Percentiles rank a stretch among this genome's conserved stretches.
These are phyloP conservation scores for Castor canadensis DNA, from an alignment of 2,113 vertebrate genomes.

Conservation along the genomic window DNA sequence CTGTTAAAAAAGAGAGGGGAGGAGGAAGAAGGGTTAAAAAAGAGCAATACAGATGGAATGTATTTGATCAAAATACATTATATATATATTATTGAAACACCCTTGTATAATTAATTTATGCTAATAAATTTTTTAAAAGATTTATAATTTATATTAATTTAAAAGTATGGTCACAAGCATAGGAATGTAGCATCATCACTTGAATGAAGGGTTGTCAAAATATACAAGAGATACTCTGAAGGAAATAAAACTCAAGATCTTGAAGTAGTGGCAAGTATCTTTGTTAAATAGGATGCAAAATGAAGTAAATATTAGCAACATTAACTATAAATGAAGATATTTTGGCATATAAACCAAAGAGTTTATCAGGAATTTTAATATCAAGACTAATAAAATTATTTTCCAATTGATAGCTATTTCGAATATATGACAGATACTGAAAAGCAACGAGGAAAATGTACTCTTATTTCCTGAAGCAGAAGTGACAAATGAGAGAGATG, in stretches of 20 bases:
- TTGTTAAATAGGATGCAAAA: constrained; percentile 13
- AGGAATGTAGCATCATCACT: background rate
- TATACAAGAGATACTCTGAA: background rate
- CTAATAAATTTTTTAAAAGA: no score
- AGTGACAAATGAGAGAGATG: background rate
- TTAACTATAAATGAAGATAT: constrained; percentile 31
- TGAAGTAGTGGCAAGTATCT: background rate
- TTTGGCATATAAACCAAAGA: background rate
- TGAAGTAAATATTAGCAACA: constrained; percentile 35
- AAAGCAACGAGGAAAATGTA: background rate
- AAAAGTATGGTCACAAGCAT: background rate
- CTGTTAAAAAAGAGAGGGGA: no score
- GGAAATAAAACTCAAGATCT: constrained; percentile 7
- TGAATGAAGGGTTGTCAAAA: no score
- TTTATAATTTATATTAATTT: constrained; percentile 2
- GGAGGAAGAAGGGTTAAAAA: no score
- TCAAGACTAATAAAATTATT: background rate
- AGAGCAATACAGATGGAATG: no score
- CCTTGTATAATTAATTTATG: no score
- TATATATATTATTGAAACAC: no score
- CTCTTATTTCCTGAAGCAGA: background rate
- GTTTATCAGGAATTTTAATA: background rate
- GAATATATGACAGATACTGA: background rate
- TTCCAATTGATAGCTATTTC: background rate
- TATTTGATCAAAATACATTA: no score